phyloP scores from a whole-genome alignment of 2,888 invertebrate genomes.

The Metacarcinus magister region DNA sequence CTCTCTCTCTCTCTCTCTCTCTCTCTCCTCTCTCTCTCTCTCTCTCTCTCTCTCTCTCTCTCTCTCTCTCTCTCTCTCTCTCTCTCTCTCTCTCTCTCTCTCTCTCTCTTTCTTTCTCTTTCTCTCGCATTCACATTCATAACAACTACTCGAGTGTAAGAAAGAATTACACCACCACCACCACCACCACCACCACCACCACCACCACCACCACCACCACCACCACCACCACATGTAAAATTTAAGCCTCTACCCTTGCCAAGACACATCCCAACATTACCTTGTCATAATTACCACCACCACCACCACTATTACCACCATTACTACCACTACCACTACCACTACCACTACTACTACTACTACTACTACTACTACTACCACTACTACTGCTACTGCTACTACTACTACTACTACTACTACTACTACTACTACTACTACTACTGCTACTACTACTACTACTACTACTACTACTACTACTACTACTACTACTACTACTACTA shows the following conservation, averaged over 20 bases:
- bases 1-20: conserved; percentile 7
- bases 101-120: not conserved
- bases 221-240: not conserved
- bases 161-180: not conserved
- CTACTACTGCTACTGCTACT: not conserved
- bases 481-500: too few species aligned
- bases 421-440: too few species aligned
- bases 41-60: not conserved
- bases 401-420: too few species aligned
- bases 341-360: not conserved
- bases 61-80: not conserved
- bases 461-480: too few species aligned
- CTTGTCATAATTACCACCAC: not conserved
- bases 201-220: not conserved
- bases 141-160: not conserved
- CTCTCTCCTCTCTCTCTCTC: not conserved
- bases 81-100: not conserved
- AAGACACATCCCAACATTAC: not conserved
- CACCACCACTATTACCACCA: not conserved
- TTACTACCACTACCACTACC: not conserved
- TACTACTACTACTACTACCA: too few species aligned
- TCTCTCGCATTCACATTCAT: conserved; percentile 15
- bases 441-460: too few species aligned
- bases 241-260: not conserved
- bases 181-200: conserved; percentile 22